Base-by-base conservation (phyloP, 2,888 invertebrate species). In the Tetragonula carbonaria region DNA sequence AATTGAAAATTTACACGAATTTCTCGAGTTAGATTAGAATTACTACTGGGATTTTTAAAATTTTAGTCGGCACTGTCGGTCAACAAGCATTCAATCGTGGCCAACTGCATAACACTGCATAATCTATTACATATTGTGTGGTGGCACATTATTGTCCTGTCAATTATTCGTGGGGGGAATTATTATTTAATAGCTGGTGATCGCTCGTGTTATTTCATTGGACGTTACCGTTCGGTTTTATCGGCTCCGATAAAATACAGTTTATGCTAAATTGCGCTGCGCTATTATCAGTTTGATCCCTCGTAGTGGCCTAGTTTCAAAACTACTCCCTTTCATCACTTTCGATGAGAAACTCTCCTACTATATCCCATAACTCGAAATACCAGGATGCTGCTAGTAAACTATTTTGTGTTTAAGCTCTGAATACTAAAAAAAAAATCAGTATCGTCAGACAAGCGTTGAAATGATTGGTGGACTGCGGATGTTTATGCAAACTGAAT, bases 151-250 rank as follows among this genome's bases (percentile, higher is more conserved):
- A 83, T 73, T 53, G 62, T 57, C 53, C 8, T n/a, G 68, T 67
- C 55, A 71, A 74, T 80, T 81, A 74, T 70, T 81, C 66, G 18
- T 8, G 8, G 45, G 8, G 45, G 28, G 63, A 77, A 77, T 83
- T 83, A 62, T 83, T 83, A 51, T 77, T 83, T 83, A 83, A 83
- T 83, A 83, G 72, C 77, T 28, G 77, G 13, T 63, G 84, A 83
- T 83, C 76, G 83, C n/a, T 50, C 23, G 82, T 38, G 55, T 72
- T 59, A 77, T 73, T 77, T 57, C 18, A 13, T 68, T 50, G 62
- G 28, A 51, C 51, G 62, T 21, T 83, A 57, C 76, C 45, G 68
- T 77, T 62, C 83, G 67, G 76, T 83, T 83, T 73, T 63, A 83
- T 76, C 76, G 57, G 51, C 14, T 51, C n/a, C 76, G 76, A 83